These are phyloP conservation scores for Myotis myotis DNA, from an alignment of 2,797 vertebrate species.

Conservation along the genomic window DNA sequence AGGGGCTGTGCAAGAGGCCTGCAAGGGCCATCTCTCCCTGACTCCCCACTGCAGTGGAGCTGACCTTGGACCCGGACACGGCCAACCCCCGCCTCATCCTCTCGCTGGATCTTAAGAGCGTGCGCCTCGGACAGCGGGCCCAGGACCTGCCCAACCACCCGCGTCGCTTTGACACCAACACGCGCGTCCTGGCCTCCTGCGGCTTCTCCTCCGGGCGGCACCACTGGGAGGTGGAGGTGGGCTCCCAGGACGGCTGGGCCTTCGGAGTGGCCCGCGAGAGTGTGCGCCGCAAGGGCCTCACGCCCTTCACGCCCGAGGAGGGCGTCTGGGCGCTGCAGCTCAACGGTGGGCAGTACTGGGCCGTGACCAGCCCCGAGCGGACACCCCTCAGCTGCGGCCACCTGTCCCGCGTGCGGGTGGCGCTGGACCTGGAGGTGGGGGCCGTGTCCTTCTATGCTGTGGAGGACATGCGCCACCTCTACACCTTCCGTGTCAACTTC, in stretches of 20 bases:
- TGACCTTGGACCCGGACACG: constrained; percentile 83
- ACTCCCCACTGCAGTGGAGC: constrained; percentile 78
- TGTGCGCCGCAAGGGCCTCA: constrained; percentile 82
- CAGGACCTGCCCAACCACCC: constrained; percentile 82
- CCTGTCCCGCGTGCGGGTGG: constrained; percentile 79
- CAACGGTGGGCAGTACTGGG: constrained; percentile 83
- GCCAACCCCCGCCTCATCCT: constrained; percentile 86
- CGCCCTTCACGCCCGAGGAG: constrained; percentile 83
- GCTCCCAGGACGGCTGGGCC: constrained; percentile 83
- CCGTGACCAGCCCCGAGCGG: constrained; percentile 82
- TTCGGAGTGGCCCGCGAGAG: constrained; percentile 84
- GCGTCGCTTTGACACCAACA: constrained; percentile 85
- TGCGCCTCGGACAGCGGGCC: constrained; percentile 81
- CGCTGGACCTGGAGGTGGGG: constrained; percentile 83
- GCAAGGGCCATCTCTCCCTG: fast-evolving
- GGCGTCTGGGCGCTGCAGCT: constrained; percentile 85
- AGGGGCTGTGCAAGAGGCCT: neutral
- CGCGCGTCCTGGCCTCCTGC: constrained; percentile 77
- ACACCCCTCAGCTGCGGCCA: constrained; percentile 73
- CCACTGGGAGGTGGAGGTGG: constrained; percentile 87
- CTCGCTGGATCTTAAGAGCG: constrained; percentile 82
- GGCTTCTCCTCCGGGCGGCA: constrained; percentile 82
- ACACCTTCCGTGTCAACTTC: constrained; percentile 84
- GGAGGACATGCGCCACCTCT: constrained; percentile 84
- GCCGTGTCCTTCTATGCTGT: constrained; percentile 84